Conservation (phyloP, 2,888 invertebrate species). For the Omphaloscelis lunosa region DNA sequence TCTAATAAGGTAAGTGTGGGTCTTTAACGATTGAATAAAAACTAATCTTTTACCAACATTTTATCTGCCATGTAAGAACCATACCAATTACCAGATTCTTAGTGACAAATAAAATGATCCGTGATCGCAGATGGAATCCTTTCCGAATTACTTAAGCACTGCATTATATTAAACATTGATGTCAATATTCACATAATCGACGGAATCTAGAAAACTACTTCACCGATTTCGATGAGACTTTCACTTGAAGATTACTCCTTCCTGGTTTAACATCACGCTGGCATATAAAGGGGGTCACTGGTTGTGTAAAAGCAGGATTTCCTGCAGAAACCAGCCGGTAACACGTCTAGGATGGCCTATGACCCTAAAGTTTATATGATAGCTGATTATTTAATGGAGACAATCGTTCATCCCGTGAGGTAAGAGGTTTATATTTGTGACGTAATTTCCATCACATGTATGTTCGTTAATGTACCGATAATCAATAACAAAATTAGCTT, state of each 20-base stretch:
- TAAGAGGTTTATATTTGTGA: not conserved
- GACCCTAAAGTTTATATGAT: constrained; percentile 38
- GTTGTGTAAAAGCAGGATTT: constrained; percentile 59
- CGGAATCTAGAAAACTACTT: constrained; percentile 44
- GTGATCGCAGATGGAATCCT: not conserved
- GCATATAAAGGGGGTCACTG: constrained; percentile 40
- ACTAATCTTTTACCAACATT: not conserved
- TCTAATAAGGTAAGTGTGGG: not conserved
- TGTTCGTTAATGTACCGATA: not conserved
- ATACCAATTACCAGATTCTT: not conserved
- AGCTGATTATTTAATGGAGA: constrained; percentile 38
- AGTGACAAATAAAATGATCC: not conserved
- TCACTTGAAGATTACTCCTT: constrained; percentile 51
- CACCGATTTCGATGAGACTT: constrained; percentile 43
- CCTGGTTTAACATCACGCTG: constrained; percentile 46
- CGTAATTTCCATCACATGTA: constrained; percentile 16
- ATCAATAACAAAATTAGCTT: not conserved
- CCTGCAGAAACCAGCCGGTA: constrained; percentile 52
- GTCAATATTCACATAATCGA: constrained; percentile 35
- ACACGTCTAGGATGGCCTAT: constrained; percentile 35
- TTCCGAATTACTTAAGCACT: constrained; percentile 9
- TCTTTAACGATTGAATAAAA: not conserved
- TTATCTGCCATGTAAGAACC: not conserved
- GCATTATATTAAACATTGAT: constrained; percentile 31
- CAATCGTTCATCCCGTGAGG: constrained; percentile 25